Base-by-base conservation (phyloP, 2,113 vertebrate genomes). In the Rhagologus leucostigma region DNA sequence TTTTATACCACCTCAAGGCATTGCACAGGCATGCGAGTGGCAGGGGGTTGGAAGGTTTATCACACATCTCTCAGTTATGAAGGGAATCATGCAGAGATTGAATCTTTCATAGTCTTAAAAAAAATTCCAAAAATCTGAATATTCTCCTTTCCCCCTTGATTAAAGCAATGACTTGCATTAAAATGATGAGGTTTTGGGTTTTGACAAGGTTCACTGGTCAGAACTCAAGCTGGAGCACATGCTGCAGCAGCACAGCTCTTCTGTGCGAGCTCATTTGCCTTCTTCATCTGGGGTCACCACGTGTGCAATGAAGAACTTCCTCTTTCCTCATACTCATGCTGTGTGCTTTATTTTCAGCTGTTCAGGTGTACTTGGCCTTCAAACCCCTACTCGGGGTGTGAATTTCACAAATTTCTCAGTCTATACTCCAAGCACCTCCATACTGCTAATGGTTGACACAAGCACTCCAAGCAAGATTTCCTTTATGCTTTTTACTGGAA, bases 21-120 rank as follows among this genome's bases (percentile, higher is more conserved):
- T 5, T 7, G 26, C 22, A 18, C 0, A 0, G 55, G 30, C 0
- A 0, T 0, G 26, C 0, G 0, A 12, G 10, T 30, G 27, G 69
- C 26, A 65, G 11, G 33, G 33, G 8, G 1, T 9, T 53, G 20
- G 55, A 52, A 79, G 22, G 10, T 60, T 70, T 39, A 68, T n/a
- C 75, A 64, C 22, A 20, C 3, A 15, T 29, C 41, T 49, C 65
- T 83, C 30, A 16, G 6, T 49, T 79, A 49, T 6, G 17, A 85
- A 79, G 15, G 24, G 30, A 92, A 63, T 44, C 49, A 60, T 2
- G 3, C 19, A 68, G 20, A 87, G 23, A 65, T 12, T 3, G 2
- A 39, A 39, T 35, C 32, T 67, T 75, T 47, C 16, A 27, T 3
- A 56, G 27, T n/a, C 39, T 71, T 75, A 23, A 44, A 16, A 71